These are phyloP conservation scores for Selene dorsalis DNA, from an alignment of 2,797 vertebrate genomes.

Conservation along the genomic window DNA sequence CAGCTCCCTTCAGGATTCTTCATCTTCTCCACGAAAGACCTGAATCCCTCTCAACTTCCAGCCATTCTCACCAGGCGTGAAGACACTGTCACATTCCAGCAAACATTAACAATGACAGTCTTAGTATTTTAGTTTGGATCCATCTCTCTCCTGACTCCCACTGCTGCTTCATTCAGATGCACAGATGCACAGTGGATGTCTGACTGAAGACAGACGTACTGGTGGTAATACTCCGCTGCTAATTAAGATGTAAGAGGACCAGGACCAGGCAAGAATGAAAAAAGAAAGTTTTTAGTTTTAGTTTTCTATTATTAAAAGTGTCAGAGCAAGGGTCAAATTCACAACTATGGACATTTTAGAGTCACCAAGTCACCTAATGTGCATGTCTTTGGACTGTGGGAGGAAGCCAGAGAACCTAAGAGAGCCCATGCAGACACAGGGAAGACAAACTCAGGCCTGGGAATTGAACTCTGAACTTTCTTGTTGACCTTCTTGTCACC, in stretches of 20 bases:
- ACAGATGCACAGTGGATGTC: slow-evolving; percentile 47
- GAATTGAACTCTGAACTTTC: too few relatives aligned
- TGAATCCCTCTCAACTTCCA: slow-evolving; percentile 46
- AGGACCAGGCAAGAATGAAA: neutral
- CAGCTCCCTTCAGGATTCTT: slow-evolving; percentile 72
- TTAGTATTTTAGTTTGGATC: slow-evolving; percentile 56
- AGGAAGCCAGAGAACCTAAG: too few relatives aligned
- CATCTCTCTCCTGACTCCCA: slow-evolving; percentile 50
- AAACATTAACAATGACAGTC: slow-evolving; percentile 60
- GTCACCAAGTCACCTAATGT: too few relatives aligned
- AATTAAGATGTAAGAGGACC: slow-evolving; percentile 27
- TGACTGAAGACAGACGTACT: slow-evolving; percentile 24
- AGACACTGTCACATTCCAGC: slow-evolving; percentile 64
- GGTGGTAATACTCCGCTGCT: slow-evolving; percentile 16
- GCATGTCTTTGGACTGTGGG: too few relatives aligned
- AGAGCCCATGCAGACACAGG: too few relatives aligned
- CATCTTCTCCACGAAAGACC: slow-evolving; percentile 66
- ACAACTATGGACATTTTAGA: too few relatives aligned
- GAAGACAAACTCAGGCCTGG: too few relatives aligned
- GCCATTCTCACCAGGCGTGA: slow-evolving; percentile 58
- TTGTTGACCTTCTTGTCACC: too few relatives aligned
- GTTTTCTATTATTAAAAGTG: neutral
- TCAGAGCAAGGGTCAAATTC: neutral
- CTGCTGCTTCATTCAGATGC: slow-evolving; percentile 46
- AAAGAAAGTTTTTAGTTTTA: neutral